Conservation (phyloP, 1,140 invertebrate genomes). For the Charaxes varanes region DNA sequence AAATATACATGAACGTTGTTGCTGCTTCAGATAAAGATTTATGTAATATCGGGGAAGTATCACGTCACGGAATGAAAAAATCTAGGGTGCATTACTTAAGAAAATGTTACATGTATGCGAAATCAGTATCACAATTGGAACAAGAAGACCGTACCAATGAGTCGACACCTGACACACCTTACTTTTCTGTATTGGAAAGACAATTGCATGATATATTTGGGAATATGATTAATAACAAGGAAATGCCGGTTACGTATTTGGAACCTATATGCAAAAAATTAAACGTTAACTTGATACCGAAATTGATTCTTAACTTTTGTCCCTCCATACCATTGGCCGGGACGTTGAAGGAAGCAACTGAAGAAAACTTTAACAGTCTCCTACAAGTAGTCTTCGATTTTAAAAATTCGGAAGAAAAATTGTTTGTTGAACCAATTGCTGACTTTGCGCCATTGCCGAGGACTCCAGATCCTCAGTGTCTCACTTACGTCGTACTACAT, state of each 20-base stretch:
- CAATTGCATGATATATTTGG: constrained; percentile 66
- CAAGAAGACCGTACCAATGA: constrained; percentile 35
- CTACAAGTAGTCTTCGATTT: constrained; percentile 60
- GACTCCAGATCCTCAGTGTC: constrained; percentile 51
- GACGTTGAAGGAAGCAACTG: constrained; percentile 39
- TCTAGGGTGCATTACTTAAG: constrained; percentile 55
- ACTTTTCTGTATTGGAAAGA: constrained; percentile 56
- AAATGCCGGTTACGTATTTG: constrained; percentile 54
- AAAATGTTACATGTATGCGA: constrained; percentile 67
- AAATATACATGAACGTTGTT: constrained; percentile 66
- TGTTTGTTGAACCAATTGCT: constrained; percentile 46
- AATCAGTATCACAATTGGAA: constrained; percentile 57
- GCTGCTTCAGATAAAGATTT: constrained; percentile 62
- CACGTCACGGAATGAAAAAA: constrained; percentile 47
- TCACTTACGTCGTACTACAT: constrained; percentile 63
- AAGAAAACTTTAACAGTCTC: constrained; percentile 58
- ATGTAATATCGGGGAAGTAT: constrained; percentile 57
- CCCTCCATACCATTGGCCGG: constrained; percentile 53
- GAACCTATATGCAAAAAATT: constrained; percentile 69
- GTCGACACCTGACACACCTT: constrained; percentile 28
- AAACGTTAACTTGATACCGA: constrained; percentile 67
- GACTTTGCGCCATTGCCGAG: constrained; percentile 53
- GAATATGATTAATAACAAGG: constrained; percentile 64
- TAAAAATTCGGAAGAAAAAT: constrained; percentile 57
- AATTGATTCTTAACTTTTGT: constrained; percentile 69